These are phyloP conservation scores for Baccha elongata DNA, from an alignment of 2,888 invertebrate species.

Conservation along the genomic window DNA sequence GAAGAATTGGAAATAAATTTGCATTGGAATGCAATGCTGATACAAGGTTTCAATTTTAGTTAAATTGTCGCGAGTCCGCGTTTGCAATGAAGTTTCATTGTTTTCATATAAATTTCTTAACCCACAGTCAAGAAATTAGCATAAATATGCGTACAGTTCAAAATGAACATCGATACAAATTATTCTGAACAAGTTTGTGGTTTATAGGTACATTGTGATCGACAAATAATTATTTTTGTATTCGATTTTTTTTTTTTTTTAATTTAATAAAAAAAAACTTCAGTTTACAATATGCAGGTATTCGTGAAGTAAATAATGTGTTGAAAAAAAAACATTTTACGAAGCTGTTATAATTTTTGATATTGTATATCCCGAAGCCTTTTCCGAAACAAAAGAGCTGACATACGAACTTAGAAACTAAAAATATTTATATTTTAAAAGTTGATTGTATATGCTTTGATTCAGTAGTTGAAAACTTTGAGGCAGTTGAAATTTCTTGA, in stretches of 20 bases:
- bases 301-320: too few species aligned
- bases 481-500: too few species aligned
- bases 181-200: neutral
- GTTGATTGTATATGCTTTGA: too few species aligned
- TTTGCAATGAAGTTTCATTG: slow-evolving; percentile 8
- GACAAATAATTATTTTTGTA: too few species aligned
- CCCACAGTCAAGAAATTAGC: neutral
- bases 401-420: neutral
- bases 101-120: too few species aligned
- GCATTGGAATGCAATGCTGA: slow-evolving; percentile 34
- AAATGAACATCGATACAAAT: neutral
- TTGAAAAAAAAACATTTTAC: neutral
- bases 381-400: slow-evolving; percentile 1
- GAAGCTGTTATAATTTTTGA: neutral
- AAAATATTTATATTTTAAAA: too few species aligned
- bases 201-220: too few species aligned
- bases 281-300: too few species aligned
- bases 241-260: too few species aligned
- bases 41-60: neutral
- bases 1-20: slow-evolving; percentile 52
- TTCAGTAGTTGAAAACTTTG: too few species aligned
- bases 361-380: too few species aligned
- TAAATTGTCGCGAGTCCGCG: neutral
- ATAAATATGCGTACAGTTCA: neutral
- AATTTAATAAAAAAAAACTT: too few species aligned